Evolutionary conservation across 2,888 invertebrate species (phyloP).

Genomic region (Himalopsyche anomala): DNA sequence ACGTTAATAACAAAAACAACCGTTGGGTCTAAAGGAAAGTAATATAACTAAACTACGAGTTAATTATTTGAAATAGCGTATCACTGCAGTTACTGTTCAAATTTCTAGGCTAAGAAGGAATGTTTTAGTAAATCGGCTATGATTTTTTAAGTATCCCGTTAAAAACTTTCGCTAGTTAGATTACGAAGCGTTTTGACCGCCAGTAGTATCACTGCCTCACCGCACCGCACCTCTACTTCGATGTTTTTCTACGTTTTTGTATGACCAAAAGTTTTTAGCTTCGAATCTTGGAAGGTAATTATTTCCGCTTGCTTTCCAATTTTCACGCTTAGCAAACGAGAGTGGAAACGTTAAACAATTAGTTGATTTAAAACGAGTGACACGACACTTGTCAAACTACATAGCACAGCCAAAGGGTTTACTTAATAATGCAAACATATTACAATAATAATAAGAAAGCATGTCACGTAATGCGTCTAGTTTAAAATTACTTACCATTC

Average conservation of each 20-base stretch:
- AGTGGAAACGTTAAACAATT: slow-evolving; percentile 52
- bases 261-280: background rate
- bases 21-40: too few relatives aligned
- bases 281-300: slow-evolving; percentile 23
- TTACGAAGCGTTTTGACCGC: slow-evolving; percentile 21
- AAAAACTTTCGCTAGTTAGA: slow-evolving; percentile 37
- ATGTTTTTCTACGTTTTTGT: slow-evolving; percentile 10
- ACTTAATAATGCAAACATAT: too few relatives aligned
- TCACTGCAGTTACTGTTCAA: background rate
- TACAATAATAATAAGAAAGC: too few relatives aligned
- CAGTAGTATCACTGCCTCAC: background rate
- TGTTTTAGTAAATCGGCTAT: background rate
- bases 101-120: background rate
- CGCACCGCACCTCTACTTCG: background rate
- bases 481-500: too few relatives aligned
- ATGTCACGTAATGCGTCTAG: too few relatives aligned
- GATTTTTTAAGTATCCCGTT: slow-evolving; percentile 4
- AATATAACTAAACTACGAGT: too few relatives aligned
- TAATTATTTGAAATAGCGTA: too few relatives aligned
- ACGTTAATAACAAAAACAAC: too few relatives aligned
- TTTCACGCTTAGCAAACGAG: slow-evolving; percentile 46
- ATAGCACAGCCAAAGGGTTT: too few relatives aligned
- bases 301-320: slow-evolving; percentile 58
- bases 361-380: background rate
- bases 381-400: too few relatives aligned